A percentile compares a stretch with the other conserved stretches of the same genome.
Conservation (phyloP, 2,113 vertebrate species). For the Mormyrus iriodes region DNA sequence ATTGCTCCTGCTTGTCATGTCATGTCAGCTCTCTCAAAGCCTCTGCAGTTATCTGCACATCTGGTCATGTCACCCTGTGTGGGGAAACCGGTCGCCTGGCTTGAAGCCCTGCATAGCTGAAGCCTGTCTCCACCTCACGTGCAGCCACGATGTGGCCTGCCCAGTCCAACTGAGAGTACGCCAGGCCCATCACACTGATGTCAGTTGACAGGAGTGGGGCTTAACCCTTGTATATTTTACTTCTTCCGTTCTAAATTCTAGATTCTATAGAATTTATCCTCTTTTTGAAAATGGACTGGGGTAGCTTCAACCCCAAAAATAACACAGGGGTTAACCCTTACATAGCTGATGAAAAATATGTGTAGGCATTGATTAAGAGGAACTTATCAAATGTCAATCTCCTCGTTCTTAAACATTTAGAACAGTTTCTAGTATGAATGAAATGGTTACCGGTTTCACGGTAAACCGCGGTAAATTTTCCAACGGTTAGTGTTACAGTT, state of each 20-base stretch:
- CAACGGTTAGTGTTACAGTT: too few species aligned
- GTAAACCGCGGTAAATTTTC: too few species aligned
- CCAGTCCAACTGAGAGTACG: neutral
- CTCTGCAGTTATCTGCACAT: neutral
- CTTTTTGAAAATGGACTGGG: too few species aligned
- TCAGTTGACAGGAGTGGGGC: neutral
- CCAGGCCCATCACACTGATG: neutral
- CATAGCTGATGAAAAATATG: neutral
- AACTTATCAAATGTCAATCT: neutral
- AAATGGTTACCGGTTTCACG: too few species aligned
- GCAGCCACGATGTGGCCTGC: neutral
- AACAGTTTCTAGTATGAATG: too few species aligned
- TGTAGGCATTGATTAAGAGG: neutral
- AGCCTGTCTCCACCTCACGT: neutral
- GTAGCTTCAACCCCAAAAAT: too few species aligned
- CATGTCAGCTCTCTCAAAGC: neutral
- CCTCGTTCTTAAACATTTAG: neutral
- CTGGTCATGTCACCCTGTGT: neutral
- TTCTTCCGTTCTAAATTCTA: too few species aligned
- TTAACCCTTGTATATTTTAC: too few species aligned
- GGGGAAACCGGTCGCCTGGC: neutral
- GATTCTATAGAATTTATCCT: too few species aligned
- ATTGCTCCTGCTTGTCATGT: neutral
- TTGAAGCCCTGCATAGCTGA: neutral
- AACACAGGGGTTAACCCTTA: too few species aligned